phyloP scores from a whole-genome alignment of 2,113 vertebrate species.

The Meriones unguiculatus region DNA sequence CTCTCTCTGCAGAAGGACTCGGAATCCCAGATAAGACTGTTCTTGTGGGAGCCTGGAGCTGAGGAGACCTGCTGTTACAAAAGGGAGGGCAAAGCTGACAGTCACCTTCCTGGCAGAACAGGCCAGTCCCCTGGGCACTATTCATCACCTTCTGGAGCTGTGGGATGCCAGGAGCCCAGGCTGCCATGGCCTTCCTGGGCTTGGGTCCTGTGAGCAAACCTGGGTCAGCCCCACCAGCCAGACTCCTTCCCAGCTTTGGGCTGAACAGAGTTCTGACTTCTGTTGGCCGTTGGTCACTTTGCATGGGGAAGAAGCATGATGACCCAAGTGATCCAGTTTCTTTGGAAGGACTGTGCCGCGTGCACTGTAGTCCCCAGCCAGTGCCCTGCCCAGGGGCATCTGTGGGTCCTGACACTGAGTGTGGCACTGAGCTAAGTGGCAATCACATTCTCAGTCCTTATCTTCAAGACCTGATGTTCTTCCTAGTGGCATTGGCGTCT shows the following conservation, averaged over 20 bases:
- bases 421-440: fast-evolving
- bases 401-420: fast-evolving
- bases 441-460: fast-evolving
- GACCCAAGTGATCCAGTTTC: fast-evolving
- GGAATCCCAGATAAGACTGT: background rate
- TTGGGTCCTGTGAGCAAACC: fast-evolving
- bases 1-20: background rate
- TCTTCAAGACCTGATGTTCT: fast-evolving
- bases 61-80: fast-evolving
- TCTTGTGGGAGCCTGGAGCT: background rate
- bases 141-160: fast-evolving
- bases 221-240: background rate
- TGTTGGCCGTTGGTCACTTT: fast-evolving
- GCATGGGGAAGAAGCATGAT: fast-evolving
- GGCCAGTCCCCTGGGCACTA: fast-evolving
- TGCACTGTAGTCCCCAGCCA: fast-evolving
- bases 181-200: background rate
- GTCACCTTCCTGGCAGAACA: background rate
- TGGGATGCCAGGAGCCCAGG: background rate
- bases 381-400: fast-evolving
- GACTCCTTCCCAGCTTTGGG: background rate
- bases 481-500: fast-evolving
- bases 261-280: background rate
- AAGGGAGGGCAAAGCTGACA: too few relatives aligned
- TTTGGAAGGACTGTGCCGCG: fast-evolving